Conservation (phyloP, 2,113 vertebrate genomes). For the Boleophthalmus pectinirostris region DNA sequence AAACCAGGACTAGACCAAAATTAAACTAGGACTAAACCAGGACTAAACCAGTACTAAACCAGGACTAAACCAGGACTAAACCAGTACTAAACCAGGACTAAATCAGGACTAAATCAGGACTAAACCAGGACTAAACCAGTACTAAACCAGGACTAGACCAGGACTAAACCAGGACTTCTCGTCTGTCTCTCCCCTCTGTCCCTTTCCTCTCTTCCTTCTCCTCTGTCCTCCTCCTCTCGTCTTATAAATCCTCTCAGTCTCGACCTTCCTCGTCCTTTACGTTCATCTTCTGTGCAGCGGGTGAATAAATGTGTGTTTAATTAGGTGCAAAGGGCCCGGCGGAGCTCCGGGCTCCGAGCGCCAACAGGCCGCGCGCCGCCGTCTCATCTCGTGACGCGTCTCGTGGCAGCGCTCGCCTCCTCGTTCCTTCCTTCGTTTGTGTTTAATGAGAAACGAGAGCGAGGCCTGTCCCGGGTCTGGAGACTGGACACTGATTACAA, state of each 20-base stretch:
- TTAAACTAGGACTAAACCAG: no score
- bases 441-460: neutral
- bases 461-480: neutral
- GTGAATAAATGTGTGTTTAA: slow-evolving; percentile 55
- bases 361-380: slow-evolving; percentile 44
- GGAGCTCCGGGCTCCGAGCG: slow-evolving; percentile 42
- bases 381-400: slow-evolving; percentile 32
- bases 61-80: no score
- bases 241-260: neutral
- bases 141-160: no score
- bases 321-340: slow-evolving; percentile 49
- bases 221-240: slow-evolving; percentile 14
- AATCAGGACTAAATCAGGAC: no score
- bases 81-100: no score
- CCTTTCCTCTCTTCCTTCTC: slow-evolving; percentile 3
- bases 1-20: no score
- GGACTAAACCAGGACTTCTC: no score
- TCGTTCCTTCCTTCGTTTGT: slow-evolving; percentile 15
- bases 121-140: no score
- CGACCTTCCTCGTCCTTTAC: slow-evolving; percentile 51
- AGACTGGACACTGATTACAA: neutral
- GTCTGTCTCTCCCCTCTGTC: neutral
- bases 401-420: neutral
- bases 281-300: slow-evolving; percentile 32
- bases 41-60: no score